Evolutionary conservation across 2,797 vertebrate species (phyloP).

Genomic region (Schizothorax lantsangensis): DNA sequence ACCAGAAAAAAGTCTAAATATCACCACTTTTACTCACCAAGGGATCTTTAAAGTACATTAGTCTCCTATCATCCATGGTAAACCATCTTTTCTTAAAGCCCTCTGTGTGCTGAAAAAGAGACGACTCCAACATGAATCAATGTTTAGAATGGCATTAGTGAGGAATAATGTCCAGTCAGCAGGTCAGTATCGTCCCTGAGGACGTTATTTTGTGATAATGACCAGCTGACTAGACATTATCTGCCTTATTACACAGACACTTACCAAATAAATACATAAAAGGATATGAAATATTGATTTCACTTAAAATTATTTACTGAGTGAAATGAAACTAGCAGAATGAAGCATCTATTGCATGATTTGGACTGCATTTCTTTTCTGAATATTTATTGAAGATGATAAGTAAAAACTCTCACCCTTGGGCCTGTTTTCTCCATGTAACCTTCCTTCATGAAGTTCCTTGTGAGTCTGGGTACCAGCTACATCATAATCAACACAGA

Average conservation of each 20-base stretch:
- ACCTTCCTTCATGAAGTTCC: slow-evolving; percentile 96
- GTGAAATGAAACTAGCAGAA: background rate
- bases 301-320: background rate
- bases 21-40: slow-evolving; percentile 82
- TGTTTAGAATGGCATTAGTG: background rate
- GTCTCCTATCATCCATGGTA: slow-evolving; percentile 94
- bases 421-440: slow-evolving; percentile 99
- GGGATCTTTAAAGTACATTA: slow-evolving; percentile 99
- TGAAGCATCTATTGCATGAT: background rate
- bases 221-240: background rate
- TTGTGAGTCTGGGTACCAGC: slow-evolving; percentile 97
- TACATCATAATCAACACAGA: slow-evolving; percentile 63
- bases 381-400: background rate
- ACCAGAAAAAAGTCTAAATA: background rate
- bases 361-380: background rate
- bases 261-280: background rate
- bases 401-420: slow-evolving; percentile 79
- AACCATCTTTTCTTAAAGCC: slow-evolving; percentile 98
- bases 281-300: background rate
- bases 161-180: background rate
- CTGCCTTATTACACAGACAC: background rate
- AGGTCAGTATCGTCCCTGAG: background rate
- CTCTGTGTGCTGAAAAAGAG: slow-evolving; percentile 87
- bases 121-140: background rate
- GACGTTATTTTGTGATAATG: background rate